Evolutionary conservation across 2,797 vertebrate species (phyloP).

Genomic region (Lacerta agilis): DNA sequence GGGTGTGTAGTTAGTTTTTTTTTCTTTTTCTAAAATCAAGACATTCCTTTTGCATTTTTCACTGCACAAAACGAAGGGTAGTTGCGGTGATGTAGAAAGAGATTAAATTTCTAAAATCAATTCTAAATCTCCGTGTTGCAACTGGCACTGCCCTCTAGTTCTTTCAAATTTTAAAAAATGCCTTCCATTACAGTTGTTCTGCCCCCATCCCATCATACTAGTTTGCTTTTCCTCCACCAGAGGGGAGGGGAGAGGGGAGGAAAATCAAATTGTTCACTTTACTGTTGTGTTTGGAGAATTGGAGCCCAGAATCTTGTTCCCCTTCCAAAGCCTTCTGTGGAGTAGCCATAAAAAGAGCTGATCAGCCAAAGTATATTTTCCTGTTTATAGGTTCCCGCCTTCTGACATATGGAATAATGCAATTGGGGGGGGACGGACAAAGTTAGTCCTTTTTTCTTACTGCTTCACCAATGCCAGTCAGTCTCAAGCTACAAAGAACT

Average conservation of each 20-base stretch:
- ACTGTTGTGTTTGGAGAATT: neutral
- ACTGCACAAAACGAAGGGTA: neutral
- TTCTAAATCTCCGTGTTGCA: neutral
- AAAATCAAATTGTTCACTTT: neutral
- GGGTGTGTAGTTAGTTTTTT: neutral
- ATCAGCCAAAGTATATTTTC: neutral
- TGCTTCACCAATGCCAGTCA: neutral
- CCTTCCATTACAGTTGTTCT: neutral
- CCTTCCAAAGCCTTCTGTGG: neutral
- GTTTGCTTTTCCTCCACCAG: neutral
- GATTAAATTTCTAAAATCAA: neutral
- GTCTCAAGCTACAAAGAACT: neutral
- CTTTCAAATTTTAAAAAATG: neutral
- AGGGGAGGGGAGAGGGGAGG: neutral
- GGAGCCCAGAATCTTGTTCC: neutral
- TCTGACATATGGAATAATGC: conserved; percentile 8
- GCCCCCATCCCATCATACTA: neutral
- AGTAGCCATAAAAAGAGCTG: neutral
- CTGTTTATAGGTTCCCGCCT: conserved; percentile 1
- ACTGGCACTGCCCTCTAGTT: neutral
- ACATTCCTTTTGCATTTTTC: neutral
- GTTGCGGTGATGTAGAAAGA: neutral
- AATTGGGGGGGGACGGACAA: fast-evolving
- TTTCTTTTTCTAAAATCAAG: neutral
- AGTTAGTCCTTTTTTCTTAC: neutral